Evolutionary conservation across 2,888 invertebrate genomes (phyloP), one percentile per base, ranked within the genome.

Genomic region (Andrena trimmerana): DNA sequence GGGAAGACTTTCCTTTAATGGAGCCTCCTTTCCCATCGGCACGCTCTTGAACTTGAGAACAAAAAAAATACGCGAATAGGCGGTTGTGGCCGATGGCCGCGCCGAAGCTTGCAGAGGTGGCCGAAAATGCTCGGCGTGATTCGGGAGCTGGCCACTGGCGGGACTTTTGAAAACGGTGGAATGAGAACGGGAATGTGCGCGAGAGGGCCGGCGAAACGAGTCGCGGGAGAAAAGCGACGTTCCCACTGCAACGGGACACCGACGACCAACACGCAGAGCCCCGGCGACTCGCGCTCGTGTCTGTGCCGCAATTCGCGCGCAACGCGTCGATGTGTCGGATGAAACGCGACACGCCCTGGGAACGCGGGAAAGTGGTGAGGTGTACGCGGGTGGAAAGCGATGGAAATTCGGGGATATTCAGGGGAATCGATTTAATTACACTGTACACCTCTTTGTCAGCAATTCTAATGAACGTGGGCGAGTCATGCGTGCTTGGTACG

Each of bases 231-330:
- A 85, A 83, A 80, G 75, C 86, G 81, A 85, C 82, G 88, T 90
- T 90, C 89, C 88, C 90, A 87, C 79, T 90, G 89, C 89, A 91
- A 91, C 87, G 88, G 89, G 87, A 90, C 88, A 88, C 89, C 89
- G 76, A 85, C 82, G 86, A 83, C 65, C 31, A n/a, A 29, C 59
- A 27, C 69, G 54, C 20, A 67, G 60, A 67, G 68, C 33, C 48
- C 20, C 20, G 62, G 7, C 33, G 50, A 36, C 52, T 48, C 59
- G 57, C 10, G 1, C 27, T 24, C 57, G 24, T 10, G 57, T 57
- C 20, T 76, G 68, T 50, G 79, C 77, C 31, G 79, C 78, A 71
- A 78, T 83, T 79, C 62, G 67, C 72, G 52, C 75, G 66, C 54
- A 48, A 42, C 16, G 42, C 77, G 81, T 81, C 68, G 78, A 81